Conservation (phyloP, 2,888 invertebrate genomes). For the Disparrhopalites patrizii region DNA sequence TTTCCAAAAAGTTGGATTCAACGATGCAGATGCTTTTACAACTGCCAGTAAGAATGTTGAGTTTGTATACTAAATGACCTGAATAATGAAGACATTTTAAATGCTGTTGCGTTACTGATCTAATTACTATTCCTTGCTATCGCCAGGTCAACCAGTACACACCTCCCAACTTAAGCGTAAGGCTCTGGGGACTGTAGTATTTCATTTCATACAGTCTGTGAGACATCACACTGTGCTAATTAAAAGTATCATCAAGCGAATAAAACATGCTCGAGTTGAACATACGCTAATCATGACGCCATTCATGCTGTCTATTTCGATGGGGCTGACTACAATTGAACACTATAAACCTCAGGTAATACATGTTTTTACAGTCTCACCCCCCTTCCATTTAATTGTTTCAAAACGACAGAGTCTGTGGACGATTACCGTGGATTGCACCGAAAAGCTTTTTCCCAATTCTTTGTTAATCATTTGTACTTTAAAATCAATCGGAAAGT, state of each 20-base stretch:
- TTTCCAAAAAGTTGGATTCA: slow-evolving; percentile 18
- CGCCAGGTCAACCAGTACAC: neutral
- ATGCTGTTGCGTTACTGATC: neutral
- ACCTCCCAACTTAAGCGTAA: slow-evolving; percentile 28
- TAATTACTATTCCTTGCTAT: neutral
- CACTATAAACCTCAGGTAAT: slow-evolving; percentile 35
- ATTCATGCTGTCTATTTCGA: slow-evolving; percentile 36
- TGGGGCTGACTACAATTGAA: slow-evolving; percentile 37
- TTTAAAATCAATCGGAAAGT: neutral
- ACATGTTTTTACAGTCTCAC: neutral
- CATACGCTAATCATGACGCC: slow-evolving; percentile 37
- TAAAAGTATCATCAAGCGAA: slow-evolving; percentile 32
- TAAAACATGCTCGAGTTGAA: slow-evolving; percentile 37
- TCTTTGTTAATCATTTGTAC: neutral
- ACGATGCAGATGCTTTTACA: neutral
- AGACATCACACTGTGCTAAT: slow-evolving; percentile 29
- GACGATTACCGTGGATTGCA: too few species aligned
- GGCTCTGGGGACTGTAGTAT: slow-evolving; percentile 43
- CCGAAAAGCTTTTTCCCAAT: too few species aligned
- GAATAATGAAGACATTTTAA: neutral
- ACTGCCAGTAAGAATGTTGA: neutral
- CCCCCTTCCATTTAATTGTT: neutral
- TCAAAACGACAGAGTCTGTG: too few species aligned
- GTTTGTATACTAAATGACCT: neutral
- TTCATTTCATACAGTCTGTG: slow-evolving; percentile 39